Evolutionary conservation across 2,888 invertebrate genomes (phyloP).

Genomic region (Pyralis farinalis): DNA sequence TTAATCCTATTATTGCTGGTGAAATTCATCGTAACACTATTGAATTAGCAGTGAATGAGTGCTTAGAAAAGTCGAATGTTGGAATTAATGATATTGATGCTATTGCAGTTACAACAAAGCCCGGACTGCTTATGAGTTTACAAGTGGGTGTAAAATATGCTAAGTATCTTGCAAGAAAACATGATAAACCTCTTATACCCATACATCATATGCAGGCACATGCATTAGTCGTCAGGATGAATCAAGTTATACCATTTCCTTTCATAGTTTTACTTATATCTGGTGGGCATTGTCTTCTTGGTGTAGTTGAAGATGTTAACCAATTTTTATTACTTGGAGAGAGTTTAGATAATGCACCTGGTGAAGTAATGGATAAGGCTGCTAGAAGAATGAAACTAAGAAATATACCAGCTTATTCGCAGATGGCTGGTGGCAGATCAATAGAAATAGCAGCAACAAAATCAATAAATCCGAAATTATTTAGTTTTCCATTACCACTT

Average conservation of each 20-base stretch:
- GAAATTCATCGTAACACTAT: conserved; percentile 91
- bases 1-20: conserved; percentile 93
- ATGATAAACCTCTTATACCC: conserved; percentile 92
- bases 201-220: conserved; percentile 99
- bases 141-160: conserved; percentile 91
- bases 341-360: conserved; percentile 92
- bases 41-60: conserved; percentile 84
- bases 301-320: conserved; percentile 86
- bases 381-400: conserved; percentile 91
- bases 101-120: conserved; percentile 94
- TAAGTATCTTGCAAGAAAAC: conserved; percentile 84
- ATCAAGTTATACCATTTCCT: conserved; percentile 87
- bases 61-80: conserved; percentile 82
- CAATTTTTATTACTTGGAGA: conserved; percentile 91
- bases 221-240: conserved; percentile 93
- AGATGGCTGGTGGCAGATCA: conserved; percentile 90
- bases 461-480: conserved; percentile 83
- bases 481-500: conserved; percentile 85
- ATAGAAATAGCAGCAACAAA: conserved; percentile 89
- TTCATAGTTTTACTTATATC: conserved; percentile 94
- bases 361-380: conserved; percentile 96
- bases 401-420: conserved; percentile 87
- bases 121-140: conserved; percentile 91
- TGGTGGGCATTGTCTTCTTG: conserved; percentile 94
- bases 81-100: conserved; percentile 87